Evolutionary conservation across 30 jellyfish, hydroid and myxozoan genomes (phyloP), one percentile per base, ranked within the genome.

Genomic region (Hydra vulgaris): DNA sequence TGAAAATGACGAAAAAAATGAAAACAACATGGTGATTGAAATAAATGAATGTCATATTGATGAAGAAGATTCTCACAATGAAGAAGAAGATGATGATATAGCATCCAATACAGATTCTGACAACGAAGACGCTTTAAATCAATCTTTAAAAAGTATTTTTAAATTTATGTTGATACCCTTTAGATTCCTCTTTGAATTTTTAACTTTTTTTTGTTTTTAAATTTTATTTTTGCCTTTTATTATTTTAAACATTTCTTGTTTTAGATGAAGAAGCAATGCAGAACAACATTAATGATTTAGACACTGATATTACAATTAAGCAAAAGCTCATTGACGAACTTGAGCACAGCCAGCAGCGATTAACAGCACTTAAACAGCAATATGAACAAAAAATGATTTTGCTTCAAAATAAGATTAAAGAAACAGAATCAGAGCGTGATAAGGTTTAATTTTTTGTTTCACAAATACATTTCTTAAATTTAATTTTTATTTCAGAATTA

Each of bases 281-380:
- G 12, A 95, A 87, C 23, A 88, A 91, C 78, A 86, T 91, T 23
- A 86, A 85, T 53, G 96, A 87, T 78, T 75, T 93, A 67, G 76
- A 93, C 53, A 93, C 95, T 18, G 96, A 93, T 53, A 93, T 93
- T 56, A 86, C 96, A 26, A 84, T 93, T 66, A 93, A 93, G 54
- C 96, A 93, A 83, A 88, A 93, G 61, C 92, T 93, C 25, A 85
- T 93, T 27, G 96, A 93, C 20, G 99, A 93, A 56, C 86, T 93
- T 81, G 99, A 93, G 79, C 95, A 93, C 88, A 88, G 99, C 78
- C 99, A 93, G 66, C 89, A 81, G 20, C 69, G 95, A 26, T 73
- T 87, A 20, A 53, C 88, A 7, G 96, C 95, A 7, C 76, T 93
- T 86, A 93, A 88, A 56, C 96, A 93, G 25, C 96, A 88, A 66